These are phyloP conservation scores for Amorpha juglandis DNA, from an alignment of 2,888 invertebrate species.

Conservation along the genomic window DNA sequence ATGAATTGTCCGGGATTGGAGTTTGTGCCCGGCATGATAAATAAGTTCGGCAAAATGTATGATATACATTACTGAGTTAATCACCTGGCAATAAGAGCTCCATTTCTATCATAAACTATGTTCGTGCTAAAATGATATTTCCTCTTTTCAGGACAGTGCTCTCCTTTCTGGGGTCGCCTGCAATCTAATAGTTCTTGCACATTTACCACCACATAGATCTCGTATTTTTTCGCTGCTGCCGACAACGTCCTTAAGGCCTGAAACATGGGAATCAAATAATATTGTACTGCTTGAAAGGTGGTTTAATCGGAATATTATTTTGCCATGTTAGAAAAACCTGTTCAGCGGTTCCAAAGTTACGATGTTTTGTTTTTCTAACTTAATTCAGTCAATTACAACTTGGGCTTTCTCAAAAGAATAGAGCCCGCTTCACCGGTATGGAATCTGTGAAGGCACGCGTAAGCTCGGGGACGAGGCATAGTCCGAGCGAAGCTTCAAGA, in stretches of 20 bases:
- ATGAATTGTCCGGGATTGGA: too few species aligned
- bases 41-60: too few species aligned
- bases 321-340: not conserved
- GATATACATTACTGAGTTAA: not conserved
- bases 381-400: too few species aligned
- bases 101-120: slow-evolving; percentile 88
- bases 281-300: too few species aligned
- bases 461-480: too few species aligned
- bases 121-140: slow-evolving; percentile 87
- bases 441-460: too few species aligned
- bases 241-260: slow-evolving; percentile 81
- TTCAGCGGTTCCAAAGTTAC: not conserved
- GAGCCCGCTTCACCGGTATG: too few species aligned
- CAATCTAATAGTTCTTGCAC: slow-evolving; percentile 86
- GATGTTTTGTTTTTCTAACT: too few species aligned
- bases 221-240: slow-evolving; percentile 79
- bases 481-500: too few species aligned
- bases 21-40: too few species aligned
- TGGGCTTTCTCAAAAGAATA: too few species aligned
- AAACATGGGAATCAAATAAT: slow-evolving; percentile 4
- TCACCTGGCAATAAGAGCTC: slow-evolving; percentile 86
- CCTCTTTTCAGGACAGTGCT: slow-evolving; percentile 76
- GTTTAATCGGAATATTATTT: not conserved
- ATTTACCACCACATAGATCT: slow-evolving; percentile 88
- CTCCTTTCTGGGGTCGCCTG: slow-evolving; percentile 53